Base-by-base conservation (phyloP, 2,797 vertebrate genomes). In the Lagocephalus sceleratus region DNA sequence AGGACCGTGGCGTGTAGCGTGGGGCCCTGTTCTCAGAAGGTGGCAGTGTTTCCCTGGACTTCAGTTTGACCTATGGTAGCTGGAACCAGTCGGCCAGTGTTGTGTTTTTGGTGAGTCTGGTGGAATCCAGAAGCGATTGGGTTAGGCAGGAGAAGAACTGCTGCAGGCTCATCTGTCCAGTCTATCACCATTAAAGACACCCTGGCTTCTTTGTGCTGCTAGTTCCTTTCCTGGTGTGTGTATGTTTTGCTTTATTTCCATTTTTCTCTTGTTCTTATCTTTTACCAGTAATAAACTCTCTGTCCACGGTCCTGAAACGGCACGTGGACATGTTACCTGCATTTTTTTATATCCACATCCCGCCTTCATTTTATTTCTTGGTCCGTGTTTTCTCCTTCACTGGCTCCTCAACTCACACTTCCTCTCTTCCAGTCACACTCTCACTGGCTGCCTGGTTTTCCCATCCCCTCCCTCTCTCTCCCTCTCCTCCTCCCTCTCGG, bases 301-400 rank as follows among this genome's bases (percentile, higher is more conserved):
- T 89, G 68, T 86, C 86, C 83, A 14, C 74, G 84, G 86, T 88
- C 38, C 85, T 86, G 83, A 83, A 84, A 57, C 54, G n/a, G 22
- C 44, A 64, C 23, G 6, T 53, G 22, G 22, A 16, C 44, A 63
- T 26, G 44, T 55, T 54, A 50, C 76, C 64, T 40, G 56, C 23
- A 40, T 42, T 54, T 54, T 20, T 42, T 75, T 79, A 56, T 15
- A 20, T 56, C 38, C 15, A 48, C 60, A 17, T 47, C 57, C 52
- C 48, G 12, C 64, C 40, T 14, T 21, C 50, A 2, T 35, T 43
- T 51, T 19, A 44, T 44, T 44, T 19, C 42, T 12, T 20, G 42
- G 42, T 44, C 10, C 42, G 53, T 32, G 45, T 60, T 26, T 23
- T 43, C 63, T 17, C 51, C 9, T 55, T 15, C 62, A 48, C 63